phyloP scores from a whole-genome alignment of 2,113 vertebrate species.

The Sprattus sprattus region DNA sequence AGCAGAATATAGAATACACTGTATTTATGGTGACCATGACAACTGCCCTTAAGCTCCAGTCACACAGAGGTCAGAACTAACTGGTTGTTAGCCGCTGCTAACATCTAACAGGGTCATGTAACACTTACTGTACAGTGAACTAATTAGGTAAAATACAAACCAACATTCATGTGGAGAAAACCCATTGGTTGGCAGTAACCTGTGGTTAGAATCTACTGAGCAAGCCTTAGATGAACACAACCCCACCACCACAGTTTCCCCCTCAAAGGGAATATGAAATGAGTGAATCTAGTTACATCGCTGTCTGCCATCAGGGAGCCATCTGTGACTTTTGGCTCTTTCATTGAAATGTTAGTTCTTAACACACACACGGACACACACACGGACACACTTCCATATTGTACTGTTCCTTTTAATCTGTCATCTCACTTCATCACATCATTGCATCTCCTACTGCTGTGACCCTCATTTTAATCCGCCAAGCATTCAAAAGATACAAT shows the following conservation, averaged over 20 bases:
- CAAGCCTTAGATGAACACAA: neutral
- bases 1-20: neutral
- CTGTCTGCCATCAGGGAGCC: conserved; percentile 33
- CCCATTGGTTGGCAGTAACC: conserved; percentile 20
- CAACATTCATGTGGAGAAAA: conserved; percentile 7
- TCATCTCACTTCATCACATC: conserved; percentile 12
- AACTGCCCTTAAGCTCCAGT: neutral
- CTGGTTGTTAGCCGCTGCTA: neutral
- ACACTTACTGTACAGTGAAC: neutral
- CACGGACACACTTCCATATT: conserved; percentile 9
- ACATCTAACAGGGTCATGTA: neutral
- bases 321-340: conserved; percentile 36
- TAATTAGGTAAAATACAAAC: conserved; percentile 16
- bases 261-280: conserved; percentile 36
- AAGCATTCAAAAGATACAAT: neutral
- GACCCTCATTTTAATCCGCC: neutral
- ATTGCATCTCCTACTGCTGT: neutral
- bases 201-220: conserved; percentile 32
- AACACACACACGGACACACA: neutral
- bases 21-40: neutral
- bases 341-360: conserved; percentile 23
- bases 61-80: neutral
- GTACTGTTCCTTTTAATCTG: neutral
- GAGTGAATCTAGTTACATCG: conserved; percentile 30
- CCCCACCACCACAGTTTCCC: neutral